Base-by-base conservation (phyloP, 1,140 invertebrate genomes). In the Daktulosphaira vitifoliae region DNA sequence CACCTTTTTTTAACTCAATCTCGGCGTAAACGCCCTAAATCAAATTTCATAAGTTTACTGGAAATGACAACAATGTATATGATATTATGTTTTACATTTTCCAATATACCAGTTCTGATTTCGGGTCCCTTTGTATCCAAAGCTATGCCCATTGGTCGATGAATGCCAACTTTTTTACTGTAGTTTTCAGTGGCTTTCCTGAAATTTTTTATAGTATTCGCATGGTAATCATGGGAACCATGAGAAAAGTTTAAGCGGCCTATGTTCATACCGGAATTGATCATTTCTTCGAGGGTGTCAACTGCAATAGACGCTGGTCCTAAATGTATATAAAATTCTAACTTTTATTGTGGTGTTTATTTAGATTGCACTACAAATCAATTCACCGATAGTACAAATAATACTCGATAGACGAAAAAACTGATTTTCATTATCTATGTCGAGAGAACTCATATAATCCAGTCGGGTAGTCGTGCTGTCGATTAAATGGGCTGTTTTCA, bases 161-260 rank as follows among this genome's bases (percentile, higher is more conserved):
- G 81, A 65, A 87, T 81, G 13, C 86, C 87, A 6, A 84, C 75
- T 69, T 85, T 86, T 33, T 84, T 78, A 51, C 84, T 85, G 68
- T 93, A 86, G 70, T 85, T 88, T 68, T 84, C 85, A 44, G 86
- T 87, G 9, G 94, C 94, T 69, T 84, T 76, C 26, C 94, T 80
- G 22, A 96, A 86, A 75, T 96, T 96, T 33, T 81, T 79, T 68
- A 98, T 93, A 0, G 92, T 96, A 69, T 86, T 85, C 1, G 82
- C 86, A 74, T 98, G 94, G 76, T 97, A 97, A 75, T 97, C 94
- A 72, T 98, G 88, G 1, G 93, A 88, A 52, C 96, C 96, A 76
- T 98, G 96, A 13, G 93, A 96, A 78, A 99, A 98, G 77, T 99
- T 98, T 77, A 98, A 81, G 66, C 96, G 83, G 7, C 95, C 96